These are phyloP conservation scores for Ariolimax columbianus DNA, from an alignment of 2,888 invertebrate genomes.

Conservation along the genomic window DNA sequence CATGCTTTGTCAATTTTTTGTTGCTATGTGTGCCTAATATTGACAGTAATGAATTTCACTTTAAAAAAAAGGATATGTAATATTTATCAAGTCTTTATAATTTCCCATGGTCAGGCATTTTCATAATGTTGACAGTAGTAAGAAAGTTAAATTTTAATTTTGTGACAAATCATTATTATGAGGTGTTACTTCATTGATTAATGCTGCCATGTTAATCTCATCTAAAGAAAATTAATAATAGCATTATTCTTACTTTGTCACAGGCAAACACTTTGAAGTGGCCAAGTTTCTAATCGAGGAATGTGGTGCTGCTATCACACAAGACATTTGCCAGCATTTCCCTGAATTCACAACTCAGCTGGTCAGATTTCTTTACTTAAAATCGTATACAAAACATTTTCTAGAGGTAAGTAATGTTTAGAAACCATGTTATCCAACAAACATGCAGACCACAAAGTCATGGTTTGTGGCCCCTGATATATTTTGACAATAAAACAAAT, in stretches of 20 bases:
- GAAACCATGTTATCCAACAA: background rate
- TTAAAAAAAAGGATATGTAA: too few relatives aligned
- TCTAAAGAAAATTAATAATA: background rate
- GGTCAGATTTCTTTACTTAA: conserved; percentile 7
- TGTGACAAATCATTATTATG: background rate
- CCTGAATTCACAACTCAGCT: conserved; percentile 30
- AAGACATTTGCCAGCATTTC: conserved; percentile 31
- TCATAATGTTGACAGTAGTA: background rate
- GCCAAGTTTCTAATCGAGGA: conserved; percentile 40
- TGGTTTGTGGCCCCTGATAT: too few relatives aligned
- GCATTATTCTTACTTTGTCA: background rate
- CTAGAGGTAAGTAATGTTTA: conserved; percentile 1
- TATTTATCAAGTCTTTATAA: too few relatives aligned
- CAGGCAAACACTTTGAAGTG: conserved; percentile 43
- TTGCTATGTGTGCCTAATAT: too few relatives aligned
- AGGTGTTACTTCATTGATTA: background rate
- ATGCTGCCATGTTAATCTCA: background rate
- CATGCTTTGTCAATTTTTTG: too few relatives aligned
- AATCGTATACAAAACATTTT: background rate
- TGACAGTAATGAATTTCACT: too few relatives aligned
- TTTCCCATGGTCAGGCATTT: too few relatives aligned
- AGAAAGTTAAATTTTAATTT: background rate
- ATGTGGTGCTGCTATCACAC: conserved; percentile 23
- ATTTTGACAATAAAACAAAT: too few relatives aligned
- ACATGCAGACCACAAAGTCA: too few relatives aligned